phyloP scores from a whole-genome alignment of 2,113 vertebrate species.

The Cacatua alba region DNA sequence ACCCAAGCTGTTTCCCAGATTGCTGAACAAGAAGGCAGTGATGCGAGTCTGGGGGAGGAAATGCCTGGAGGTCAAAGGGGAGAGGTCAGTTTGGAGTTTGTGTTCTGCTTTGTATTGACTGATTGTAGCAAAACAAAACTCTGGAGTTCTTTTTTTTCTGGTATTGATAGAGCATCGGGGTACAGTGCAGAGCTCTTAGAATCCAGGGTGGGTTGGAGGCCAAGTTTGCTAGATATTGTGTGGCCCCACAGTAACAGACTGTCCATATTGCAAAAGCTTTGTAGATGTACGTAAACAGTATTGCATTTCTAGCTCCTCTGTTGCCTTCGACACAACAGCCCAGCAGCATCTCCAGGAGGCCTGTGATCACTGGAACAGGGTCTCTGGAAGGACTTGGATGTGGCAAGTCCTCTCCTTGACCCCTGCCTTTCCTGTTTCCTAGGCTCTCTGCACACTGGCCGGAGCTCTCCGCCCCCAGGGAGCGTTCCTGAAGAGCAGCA shows the following conservation, averaged over 20 bases:
- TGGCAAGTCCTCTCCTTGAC: not conserved
- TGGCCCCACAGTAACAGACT: not conserved
- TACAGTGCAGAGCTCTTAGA: not conserved
- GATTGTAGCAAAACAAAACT: not conserved
- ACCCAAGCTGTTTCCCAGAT: not conserved
- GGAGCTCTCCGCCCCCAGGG: conserved; percentile 88
- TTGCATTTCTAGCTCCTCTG: rapidly evolving
- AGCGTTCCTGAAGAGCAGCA: conserved; percentile 92
- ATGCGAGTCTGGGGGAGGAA: not conserved
- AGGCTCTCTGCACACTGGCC: conserved; percentile 90
- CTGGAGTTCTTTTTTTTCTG: not conserved
- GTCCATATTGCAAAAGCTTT: not conserved
- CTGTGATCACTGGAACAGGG: rapidly evolving
- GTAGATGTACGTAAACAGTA: not conserved
- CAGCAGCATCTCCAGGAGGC: not conserved
- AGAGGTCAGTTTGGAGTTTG: not conserved
- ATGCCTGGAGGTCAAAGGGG: not conserved
- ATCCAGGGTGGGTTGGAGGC: not conserved
- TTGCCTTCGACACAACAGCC: not conserved
- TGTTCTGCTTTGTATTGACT: not conserved
- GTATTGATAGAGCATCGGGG: rapidly evolving
- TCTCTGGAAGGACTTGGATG: not conserved
- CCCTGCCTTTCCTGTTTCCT: not conserved
- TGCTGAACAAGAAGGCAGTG: not conserved
- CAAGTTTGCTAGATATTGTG: not conserved